Base-by-base conservation (phyloP, 2,888 invertebrate species). In the Lysandra coridon region DNA sequence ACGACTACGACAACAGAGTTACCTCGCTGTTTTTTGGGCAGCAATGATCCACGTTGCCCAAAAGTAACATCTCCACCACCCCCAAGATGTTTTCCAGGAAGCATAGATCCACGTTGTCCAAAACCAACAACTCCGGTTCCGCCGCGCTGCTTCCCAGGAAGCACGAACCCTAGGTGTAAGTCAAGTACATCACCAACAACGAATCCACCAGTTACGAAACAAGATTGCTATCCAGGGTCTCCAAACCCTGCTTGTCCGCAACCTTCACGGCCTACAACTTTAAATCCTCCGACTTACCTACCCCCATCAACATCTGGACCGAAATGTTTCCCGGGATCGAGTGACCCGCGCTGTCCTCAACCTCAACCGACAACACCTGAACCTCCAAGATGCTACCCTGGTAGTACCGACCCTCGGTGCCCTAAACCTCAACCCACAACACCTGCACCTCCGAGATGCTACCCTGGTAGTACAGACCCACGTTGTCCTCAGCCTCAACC, bases 141-240 rank as follows among this genome's bases (percentile, higher is more conserved):
- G 82, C 84, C 85, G 33, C 81, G 80, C 80, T 89, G 90, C 73
- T 89, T 88, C 64, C 89, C 90, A 64, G 90, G 90, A 62, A 89
- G 89, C 1, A 83, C 83, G 0, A 88, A 91, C 30, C 89, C 89
- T 2, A 85, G 85, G 23, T 92, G 93, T 80, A 90, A 87, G 23
- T n/a, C 40, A n/a, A 44, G 23, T 30, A 53, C 53, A 3, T 30
- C 49, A 5, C 4, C 10, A 69, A 17, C 30, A 80, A 86, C 85
- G 74, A 85, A 87, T 57, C 85, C 88, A 2, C 81, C 86, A 33
- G 83, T 85, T 78, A 81, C 14, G 40, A 85, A 87, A 83, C 79
- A 83, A 14, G 86, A 86, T 80, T 88, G 89, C 76, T 88, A 87
- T 49, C 88, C 88, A 14, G 89, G 88, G 0, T 85, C 86, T 12